phyloP scores from a whole-genome alignment of 2,113 vertebrate genomes.

The Eidolon helvum region DNA sequence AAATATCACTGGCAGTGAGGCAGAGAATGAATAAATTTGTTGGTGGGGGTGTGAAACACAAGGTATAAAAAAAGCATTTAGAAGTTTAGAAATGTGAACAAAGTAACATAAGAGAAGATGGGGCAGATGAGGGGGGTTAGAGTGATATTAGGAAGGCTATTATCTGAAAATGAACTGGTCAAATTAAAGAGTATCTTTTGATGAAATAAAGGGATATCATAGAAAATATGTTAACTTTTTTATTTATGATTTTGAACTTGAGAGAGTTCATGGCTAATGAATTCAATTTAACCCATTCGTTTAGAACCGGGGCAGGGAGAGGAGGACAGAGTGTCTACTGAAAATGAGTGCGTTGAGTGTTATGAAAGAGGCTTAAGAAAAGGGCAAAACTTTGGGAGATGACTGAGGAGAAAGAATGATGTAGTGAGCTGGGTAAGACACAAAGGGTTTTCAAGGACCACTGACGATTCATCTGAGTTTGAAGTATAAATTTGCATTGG shows the following conservation, averaged over 20 bases:
- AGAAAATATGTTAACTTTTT: neutral
- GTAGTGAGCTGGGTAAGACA: neutral
- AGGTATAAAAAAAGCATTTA: neutral
- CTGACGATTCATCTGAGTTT: neutral
- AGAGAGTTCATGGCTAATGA: neutral
- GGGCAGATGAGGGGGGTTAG: neutral
- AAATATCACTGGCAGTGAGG: neutral
- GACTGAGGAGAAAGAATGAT: neutral
- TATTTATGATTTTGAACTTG: neutral
- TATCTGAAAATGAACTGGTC: neutral
- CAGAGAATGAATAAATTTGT: neutral
- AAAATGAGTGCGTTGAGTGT: neutral
- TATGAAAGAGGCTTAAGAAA: neutral
- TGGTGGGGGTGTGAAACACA: neutral
- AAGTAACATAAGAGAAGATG: neutral
- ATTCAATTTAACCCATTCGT: neutral
- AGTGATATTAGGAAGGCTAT: neutral
- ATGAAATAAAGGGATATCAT: neutral
- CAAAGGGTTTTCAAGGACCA: neutral
- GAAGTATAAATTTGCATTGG: neutral
- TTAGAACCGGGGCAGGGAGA: neutral
- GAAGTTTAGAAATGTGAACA: neutral
- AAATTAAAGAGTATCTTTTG: neutral
- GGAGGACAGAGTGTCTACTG: neutral
- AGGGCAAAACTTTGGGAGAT: neutral